These are phyloP conservation scores for Hololepta plana DNA, from an alignment of 2,888 invertebrate species.

Conservation along the genomic window DNA sequence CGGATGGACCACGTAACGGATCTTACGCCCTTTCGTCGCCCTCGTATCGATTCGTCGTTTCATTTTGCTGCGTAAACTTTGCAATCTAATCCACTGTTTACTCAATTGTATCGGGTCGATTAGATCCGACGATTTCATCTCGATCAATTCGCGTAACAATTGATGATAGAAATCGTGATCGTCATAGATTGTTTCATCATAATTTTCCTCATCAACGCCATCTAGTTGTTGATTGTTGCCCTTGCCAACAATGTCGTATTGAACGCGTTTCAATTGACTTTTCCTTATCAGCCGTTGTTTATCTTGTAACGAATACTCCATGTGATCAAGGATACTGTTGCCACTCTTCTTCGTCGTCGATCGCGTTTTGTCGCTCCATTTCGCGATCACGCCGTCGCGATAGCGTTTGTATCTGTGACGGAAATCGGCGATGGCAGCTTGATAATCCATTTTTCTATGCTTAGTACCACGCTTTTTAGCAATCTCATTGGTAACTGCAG, in stretches of 20 bases:
- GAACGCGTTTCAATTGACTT: conserved; percentile 62
- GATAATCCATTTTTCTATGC: conserved; percentile 42
- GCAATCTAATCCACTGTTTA: conserved; percentile 80
- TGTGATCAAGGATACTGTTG: conserved; percentile 55
- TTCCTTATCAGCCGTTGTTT: conserved; percentile 54
- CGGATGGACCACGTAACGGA: conserved; percentile 70
- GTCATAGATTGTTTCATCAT: conserved; percentile 77
- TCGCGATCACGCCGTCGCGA: conserved; percentile 67
- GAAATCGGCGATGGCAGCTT: conserved; percentile 33
- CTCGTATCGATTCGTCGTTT: conserved; percentile 84
- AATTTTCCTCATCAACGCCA: conserved; percentile 20
- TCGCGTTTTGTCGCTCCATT: conserved; percentile 90
- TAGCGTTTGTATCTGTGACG: conserved; percentile 45
- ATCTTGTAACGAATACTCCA: conserved; percentile 69
- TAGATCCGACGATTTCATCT: conserved; percentile 69
- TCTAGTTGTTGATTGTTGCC: conserved; percentile 8
- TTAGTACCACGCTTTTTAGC: conserved; percentile 26
- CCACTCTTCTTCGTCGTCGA: conserved; percentile 43
- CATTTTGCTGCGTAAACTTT: conserved; percentile 79
- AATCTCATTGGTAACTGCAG: conserved; percentile 17
- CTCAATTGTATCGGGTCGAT: conserved; percentile 74
- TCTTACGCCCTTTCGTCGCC: conserved; percentile 86
- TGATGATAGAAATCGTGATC: conserved; percentile 97
- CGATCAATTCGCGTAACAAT: conserved; percentile 76
- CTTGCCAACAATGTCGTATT: conserved; percentile 51